Evolutionary conservation across 2,113 vertebrate species (phyloP).

Genomic region (Myocastor coypus): DNA sequence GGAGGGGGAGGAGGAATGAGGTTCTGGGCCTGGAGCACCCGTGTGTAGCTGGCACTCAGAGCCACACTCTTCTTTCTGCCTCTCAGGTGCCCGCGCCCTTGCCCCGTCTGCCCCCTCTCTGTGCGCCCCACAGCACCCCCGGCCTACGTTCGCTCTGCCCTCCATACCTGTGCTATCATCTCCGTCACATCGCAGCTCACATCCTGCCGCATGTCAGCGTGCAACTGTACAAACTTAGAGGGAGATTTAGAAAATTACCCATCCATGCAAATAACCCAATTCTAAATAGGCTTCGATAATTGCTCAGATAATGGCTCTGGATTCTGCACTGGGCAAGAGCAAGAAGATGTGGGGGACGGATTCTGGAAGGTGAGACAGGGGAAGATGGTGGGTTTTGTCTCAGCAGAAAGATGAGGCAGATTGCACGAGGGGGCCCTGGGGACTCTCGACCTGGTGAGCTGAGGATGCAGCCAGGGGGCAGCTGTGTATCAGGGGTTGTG

Average conservation of each 20-base stretch:
- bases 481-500: background rate
- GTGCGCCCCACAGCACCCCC: accelerated
- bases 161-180: accelerated
- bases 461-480: accelerated
- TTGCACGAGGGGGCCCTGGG: background rate
- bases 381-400: background rate
- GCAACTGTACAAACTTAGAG: background rate
- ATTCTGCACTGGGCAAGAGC: background rate
- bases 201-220: background rate
- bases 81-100: accelerated
- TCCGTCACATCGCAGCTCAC: background rate
- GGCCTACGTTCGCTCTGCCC: accelerated
- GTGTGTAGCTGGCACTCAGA: background rate
- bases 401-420: background rate
- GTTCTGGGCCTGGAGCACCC: background rate
- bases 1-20: background rate
- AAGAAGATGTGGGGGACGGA: background rate
- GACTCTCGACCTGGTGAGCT: accelerated
- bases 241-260: background rate
- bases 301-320: background rate
- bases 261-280: background rate
- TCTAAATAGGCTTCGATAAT: background rate
- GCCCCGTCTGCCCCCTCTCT: accelerated
- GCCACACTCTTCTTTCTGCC: background rate
- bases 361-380: background rate